A percentile compares a stretch with the other conserved stretches of the same genome.
These are phyloP conservation scores for Macquaria ambigua DNA, from an alignment of 2,113 vertebrate genomes.

Conservation along the genomic window DNA sequence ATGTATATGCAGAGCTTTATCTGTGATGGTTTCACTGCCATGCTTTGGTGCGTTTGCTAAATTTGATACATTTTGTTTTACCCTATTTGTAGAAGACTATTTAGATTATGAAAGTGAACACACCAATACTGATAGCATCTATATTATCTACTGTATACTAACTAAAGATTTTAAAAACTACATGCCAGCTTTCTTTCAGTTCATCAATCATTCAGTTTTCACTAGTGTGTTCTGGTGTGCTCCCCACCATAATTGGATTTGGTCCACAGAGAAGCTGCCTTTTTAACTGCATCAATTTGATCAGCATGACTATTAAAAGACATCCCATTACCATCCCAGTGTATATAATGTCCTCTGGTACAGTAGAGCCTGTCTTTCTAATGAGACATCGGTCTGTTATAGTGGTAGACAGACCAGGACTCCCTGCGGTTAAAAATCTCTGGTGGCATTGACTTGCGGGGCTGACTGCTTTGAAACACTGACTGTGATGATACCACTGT, in stretches of 20 bases:
- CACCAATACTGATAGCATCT: not conserved
- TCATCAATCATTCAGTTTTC: slow-evolving; percentile 24
- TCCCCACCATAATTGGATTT: slow-evolving; percentile 39
- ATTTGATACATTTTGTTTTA: slow-evolving; percentile 14
- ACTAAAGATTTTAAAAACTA: slow-evolving; percentile 5
- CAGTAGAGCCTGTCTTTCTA: slow-evolving; percentile 41
- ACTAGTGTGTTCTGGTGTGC: not conserved
- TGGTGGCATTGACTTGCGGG: slow-evolving; percentile 29
- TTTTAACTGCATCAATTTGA: slow-evolving; percentile 42
- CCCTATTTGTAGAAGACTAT: not conserved
- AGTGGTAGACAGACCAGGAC: slow-evolving; percentile 32
- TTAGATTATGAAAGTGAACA: not conserved
- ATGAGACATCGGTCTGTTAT: slow-evolving; percentile 60
- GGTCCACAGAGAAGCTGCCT: slow-evolving; percentile 17
- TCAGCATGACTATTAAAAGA: slow-evolving; percentile 46
- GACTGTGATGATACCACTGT: slow-evolving; percentile 51
- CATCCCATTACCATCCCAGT: slow-evolving; percentile 34
- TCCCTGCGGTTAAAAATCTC: slow-evolving; percentile 53
- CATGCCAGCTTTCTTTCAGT: slow-evolving; percentile 22
- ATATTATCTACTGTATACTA: not conserved
- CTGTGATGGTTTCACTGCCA: not conserved
- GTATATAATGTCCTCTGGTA: slow-evolving; percentile 46
- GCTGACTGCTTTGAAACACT: slow-evolving; percentile 54
- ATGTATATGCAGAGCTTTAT: not conserved
- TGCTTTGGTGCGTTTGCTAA: not conserved